phyloP scores from a whole-genome alignment of 1,140 invertebrate species.

The Panonychus citri region DNA sequence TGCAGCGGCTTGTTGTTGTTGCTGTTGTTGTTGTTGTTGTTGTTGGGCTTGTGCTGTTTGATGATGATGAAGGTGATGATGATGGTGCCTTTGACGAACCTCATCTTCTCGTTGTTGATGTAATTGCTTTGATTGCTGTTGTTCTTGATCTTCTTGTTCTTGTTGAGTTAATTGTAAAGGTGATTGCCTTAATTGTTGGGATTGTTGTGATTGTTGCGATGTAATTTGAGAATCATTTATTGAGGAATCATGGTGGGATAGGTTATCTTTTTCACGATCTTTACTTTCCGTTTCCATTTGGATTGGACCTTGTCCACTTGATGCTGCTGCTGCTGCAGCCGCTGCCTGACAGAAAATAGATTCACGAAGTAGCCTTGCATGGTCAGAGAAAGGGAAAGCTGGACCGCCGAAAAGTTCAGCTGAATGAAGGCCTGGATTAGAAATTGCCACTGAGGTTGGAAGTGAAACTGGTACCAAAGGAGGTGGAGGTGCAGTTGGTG shows the following conservation, averaged over 20 bases:
- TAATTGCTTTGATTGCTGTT: background rate
- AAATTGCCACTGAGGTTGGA: slow-evolving; percentile 79
- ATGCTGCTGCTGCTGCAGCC: slow-evolving; percentile 10
- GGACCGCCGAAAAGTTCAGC: slow-evolving; percentile 54
- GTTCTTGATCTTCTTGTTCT: background rate
- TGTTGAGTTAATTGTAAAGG: background rate
- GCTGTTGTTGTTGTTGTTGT: slow-evolving; percentile 9
- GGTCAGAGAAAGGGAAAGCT: slow-evolving; percentile 28
- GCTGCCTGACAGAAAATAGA: slow-evolving; percentile 8
- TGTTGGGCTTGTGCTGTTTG: slow-evolving; percentile 29
- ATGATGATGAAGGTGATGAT: slow-evolving; percentile 20
- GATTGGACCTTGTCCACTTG: background rate
- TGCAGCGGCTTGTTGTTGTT: background rate
- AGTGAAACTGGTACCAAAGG: slow-evolving; percentile 62
- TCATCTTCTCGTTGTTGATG: background rate
- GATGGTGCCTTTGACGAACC: slow-evolving; percentile 15
- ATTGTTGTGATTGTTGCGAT: background rate
- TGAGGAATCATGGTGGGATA: background rate
- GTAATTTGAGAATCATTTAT: too few relatives aligned
- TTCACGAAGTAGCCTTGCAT: slow-evolving; percentile 3
- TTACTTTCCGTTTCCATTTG: too few relatives aligned
- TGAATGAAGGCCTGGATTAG: slow-evolving; percentile 80
- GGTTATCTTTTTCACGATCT: too few relatives aligned
- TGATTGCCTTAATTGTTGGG: background rate
- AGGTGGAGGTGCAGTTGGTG: slow-evolving; percentile 27